Evolutionary conservation across 1,140 invertebrate genomes (phyloP).

Genomic region (Sycophila sp.): DNA sequence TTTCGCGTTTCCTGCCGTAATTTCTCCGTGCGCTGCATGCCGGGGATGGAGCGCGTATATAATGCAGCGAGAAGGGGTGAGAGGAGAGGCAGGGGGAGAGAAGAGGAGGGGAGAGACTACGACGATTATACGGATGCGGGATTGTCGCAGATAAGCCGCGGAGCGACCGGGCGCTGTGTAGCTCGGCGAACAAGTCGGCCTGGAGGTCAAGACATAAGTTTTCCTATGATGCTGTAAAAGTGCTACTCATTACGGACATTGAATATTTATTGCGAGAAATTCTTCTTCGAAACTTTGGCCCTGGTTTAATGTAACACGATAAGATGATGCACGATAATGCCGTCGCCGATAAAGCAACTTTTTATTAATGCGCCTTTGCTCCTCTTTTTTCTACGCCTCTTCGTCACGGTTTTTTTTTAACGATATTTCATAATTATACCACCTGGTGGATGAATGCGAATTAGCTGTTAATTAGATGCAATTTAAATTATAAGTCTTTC

Average conservation of each 20-base stretch:
- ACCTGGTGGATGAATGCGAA: no score
- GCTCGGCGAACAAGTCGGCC: neutral
- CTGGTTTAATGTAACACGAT: constrained; percentile 30
- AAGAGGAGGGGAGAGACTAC: neutral
- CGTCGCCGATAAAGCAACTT: constrained; percentile 38
- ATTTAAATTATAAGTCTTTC: no score
- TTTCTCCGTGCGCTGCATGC: constrained; percentile 46
- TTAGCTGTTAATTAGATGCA: no score
- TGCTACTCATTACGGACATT: constrained; percentile 29
- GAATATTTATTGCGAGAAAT: constrained; percentile 34
- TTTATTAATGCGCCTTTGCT: constrained; percentile 26
- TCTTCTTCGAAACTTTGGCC: neutral
- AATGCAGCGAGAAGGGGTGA: constrained; percentile 25
- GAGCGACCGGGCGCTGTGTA: neutral
- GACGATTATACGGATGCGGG: constrained; percentile 43
- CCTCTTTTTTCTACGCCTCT: no score
- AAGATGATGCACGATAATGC: constrained; percentile 28
- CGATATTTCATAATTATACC: no score
- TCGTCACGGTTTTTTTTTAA: neutral
- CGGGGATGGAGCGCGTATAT: constrained; percentile 13
- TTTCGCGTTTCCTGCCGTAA: constrained; percentile 52
- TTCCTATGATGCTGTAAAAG: constrained; percentile 20
- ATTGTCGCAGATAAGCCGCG: constrained; percentile 42
- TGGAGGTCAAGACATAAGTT: constrained; percentile 33
- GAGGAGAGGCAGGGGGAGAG: neutral